A percentile compares a stretch with the other conserved stretches of the same genome.
phyloP scores from a whole-genome alignment of 2,888 invertebrate genomes.

The Mermis nigrescens region DNA sequence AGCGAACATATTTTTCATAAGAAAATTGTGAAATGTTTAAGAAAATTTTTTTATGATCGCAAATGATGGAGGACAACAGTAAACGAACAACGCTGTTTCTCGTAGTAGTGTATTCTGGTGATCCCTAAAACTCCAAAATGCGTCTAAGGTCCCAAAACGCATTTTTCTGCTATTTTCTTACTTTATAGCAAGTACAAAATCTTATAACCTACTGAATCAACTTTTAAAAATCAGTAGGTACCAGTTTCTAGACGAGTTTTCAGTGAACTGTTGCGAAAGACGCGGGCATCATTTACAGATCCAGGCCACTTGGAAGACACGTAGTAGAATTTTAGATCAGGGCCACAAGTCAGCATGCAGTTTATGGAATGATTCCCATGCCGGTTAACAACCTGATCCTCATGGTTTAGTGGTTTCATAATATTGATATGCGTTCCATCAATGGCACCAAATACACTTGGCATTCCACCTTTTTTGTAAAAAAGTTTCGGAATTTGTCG shows the following conservation, averaged over 20 bases:
- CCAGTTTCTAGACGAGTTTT: neutral
- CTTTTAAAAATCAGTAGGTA: too few species aligned
- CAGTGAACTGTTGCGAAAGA: neutral
- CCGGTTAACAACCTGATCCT: neutral
- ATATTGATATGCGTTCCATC: slow-evolving; percentile 5
- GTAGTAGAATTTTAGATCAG: slow-evolving; percentile 1
- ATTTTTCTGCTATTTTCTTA: too few species aligned
- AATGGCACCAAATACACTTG: neutral
- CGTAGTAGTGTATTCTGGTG: too few species aligned
- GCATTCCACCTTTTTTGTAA: neutral
- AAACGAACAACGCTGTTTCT: too few species aligned
- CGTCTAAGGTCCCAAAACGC: too few species aligned
- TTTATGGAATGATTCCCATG: neutral
- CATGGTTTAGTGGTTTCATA: neutral
- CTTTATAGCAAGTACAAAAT: too few species aligned
- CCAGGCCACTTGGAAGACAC: neutral
- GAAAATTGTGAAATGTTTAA: too few species aligned
- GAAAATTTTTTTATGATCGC: too few species aligned
- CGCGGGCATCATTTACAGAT: neutral
- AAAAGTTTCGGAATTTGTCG: neutral
- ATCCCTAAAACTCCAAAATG: too few species aligned
- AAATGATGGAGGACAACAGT: too few species aligned
- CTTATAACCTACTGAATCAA: too few species aligned
- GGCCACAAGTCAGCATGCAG: neutral
- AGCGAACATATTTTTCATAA: too few species aligned